Evolutionary conservation across 2,113 vertebrate genomes (phyloP).

Genomic region (Macquaria australasica): DNA sequence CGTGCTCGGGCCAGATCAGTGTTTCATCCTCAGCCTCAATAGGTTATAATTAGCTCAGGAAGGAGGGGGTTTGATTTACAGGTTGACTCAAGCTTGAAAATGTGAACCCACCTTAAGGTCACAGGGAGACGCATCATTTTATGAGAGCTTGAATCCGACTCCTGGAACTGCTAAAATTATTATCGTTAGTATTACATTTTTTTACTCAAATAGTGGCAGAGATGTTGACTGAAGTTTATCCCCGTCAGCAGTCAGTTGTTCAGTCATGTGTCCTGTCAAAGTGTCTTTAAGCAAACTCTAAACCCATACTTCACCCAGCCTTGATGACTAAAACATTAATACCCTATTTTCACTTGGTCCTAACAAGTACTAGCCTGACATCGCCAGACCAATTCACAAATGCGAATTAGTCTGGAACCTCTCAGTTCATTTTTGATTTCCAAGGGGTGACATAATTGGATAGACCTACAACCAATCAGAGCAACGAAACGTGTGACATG

Average conservation of each 20-base stretch:
- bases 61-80: constrained; percentile 58
- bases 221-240: background rate
- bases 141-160: constrained; percentile 18
- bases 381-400: too few species aligned
- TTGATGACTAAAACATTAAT: background rate
- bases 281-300: background rate
- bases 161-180: background rate
- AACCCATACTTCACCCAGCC: background rate
- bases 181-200: background rate
- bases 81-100: constrained; percentile 48
- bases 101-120: constrained; percentile 45
- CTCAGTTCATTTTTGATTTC: too few species aligned
- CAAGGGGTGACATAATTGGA: too few species aligned
- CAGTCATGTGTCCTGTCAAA: background rate
- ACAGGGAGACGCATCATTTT: constrained; percentile 2
- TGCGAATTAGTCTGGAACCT: too few species aligned
- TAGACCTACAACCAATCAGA: too few species aligned
- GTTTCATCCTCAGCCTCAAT: constrained; percentile 68
- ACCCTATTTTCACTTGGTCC: too few species aligned
- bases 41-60: constrained; percentile 64
- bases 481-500: too few species aligned
- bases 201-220: background rate
- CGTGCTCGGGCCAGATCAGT: constrained; percentile 43
- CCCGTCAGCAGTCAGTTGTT: background rate
- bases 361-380: too few species aligned